Evolutionary conservation across 2,113 vertebrate species (phyloP), one percentile per base, ranked within the genome.

Genomic region (Ibidorhyncha struthersii): DNA sequence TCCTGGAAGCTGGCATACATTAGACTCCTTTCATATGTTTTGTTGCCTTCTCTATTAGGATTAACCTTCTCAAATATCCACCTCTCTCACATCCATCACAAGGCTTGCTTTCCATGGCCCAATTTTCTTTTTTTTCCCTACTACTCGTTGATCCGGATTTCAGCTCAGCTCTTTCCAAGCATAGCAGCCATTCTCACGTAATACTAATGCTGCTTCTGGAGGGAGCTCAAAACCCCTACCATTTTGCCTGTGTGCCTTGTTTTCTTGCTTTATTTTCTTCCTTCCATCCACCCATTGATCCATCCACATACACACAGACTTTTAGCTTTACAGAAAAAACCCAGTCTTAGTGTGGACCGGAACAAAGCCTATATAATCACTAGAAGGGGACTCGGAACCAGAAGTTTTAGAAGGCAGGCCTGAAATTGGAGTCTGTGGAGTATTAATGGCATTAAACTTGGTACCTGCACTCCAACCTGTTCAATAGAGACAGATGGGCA

Each of bases 151-250:
- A 36, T 81, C 18, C 0, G 1, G 40, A 67, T 92, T 87, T 84
- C 55, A 73, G 73, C 63, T 90, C 69, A 65, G 73, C 58, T 87
- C 36, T 77, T 92, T 73, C 85, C 89, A 92, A 59, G 43, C 43
- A 14, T 15, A 34, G 82, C 69, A 77, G 73, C 82, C 71, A 30
- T 69, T 77, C 82, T 67, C 74, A 45, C 29, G 2, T 27, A 38
- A 67, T 9, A 26, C 62, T 25, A 49, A 53, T 12, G 25, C 72
- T 2, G 5, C 77, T 87, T 55, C 79, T 87, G 82, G 52, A 67
- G n/a, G 36, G 30, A 76, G 52, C 84, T 90, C 89, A 72, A 25
- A 49, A 66, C 0, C 40, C 15, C 14, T 23, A 10, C 11, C 20
- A 0, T 22, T 70, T 32, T 70, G 66, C 43, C 77, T 36, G 7